A percentile compares a stretch with the other conserved stretches of the same genome.
Evolutionary conservation across 2,113 vertebrate genomes (phyloP).

Genomic region (Bubo blakistoni): DNA sequence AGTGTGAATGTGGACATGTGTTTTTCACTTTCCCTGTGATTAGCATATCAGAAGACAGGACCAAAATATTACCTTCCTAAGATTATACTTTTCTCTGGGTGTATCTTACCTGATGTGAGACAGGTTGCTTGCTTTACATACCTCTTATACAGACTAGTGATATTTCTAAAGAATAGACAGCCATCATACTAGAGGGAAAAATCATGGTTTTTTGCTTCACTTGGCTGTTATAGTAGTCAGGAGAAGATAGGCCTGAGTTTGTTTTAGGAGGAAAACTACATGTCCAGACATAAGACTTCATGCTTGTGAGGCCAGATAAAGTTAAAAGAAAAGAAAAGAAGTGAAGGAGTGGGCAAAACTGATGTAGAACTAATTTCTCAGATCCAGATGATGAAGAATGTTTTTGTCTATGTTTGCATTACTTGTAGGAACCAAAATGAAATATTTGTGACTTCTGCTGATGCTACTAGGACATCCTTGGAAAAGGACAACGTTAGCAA

Average conservation of each 20-base stretch:
- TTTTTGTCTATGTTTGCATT: neutral
- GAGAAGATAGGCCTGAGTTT: neutral
- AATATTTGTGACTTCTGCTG: neutral
- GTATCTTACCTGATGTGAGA: neutral
- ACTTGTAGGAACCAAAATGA: neutral
- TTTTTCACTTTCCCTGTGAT: neutral
- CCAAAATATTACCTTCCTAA: neutral
- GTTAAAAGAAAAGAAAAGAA: neutral
- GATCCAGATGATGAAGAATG: neutral
- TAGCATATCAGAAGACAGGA: neutral
- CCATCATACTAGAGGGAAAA: rapidly evolving
- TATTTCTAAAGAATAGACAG: neutral
- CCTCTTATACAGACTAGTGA: neutral
- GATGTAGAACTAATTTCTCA: neutral
- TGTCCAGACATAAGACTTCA: neutral
- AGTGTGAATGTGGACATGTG: neutral
- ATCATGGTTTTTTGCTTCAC: neutral
- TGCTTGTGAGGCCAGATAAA: neutral
- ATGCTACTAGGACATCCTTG: neutral
- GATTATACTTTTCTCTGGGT: neutral
- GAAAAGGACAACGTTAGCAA: neutral
- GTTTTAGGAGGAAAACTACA: neutral
- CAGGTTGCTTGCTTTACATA: neutral
- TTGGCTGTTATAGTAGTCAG: neutral
- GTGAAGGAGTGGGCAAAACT: neutral